phyloP scores from a whole-genome alignment of 1,140 invertebrate genomes.

The Apis laboriosa region DNA sequence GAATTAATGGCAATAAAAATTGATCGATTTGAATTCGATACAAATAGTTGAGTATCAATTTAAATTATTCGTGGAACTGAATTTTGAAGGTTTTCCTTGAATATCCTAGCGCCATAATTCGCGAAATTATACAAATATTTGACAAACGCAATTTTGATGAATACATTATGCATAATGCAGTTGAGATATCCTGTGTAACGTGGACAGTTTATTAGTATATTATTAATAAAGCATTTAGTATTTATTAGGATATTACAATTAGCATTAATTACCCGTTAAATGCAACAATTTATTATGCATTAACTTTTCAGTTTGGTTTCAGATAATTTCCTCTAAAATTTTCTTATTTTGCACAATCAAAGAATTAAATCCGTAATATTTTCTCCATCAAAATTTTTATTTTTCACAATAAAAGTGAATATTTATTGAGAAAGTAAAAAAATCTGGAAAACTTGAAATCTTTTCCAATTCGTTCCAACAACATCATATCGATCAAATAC shows the following conservation, averaged over 20 bases:
- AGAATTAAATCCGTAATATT: no score
- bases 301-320: neutral
- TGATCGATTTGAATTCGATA: no score
- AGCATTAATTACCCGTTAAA: neutral
- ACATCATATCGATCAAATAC: no score
- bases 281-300: neutral
- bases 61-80: neutral
- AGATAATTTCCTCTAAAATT: no score
- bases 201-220: neutral
- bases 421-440: no score
- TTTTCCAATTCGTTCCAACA: no score
- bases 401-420: no score
- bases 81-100: neutral
- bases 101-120: neutral
- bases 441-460: no score
- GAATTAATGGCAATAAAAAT: neutral
- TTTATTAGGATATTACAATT: neutral
- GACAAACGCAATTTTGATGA: neutral
- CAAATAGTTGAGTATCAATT: no score
- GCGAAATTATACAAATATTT: neutral
- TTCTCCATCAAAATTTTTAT: no score
- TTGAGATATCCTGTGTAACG: neutral
- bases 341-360: no score
- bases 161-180: neutral
- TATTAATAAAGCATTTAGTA: neutral